These are phyloP conservation scores for Phalangium opilio DNA, from an alignment of 2,888 invertebrate genomes.

Conservation along the genomic window DNA sequence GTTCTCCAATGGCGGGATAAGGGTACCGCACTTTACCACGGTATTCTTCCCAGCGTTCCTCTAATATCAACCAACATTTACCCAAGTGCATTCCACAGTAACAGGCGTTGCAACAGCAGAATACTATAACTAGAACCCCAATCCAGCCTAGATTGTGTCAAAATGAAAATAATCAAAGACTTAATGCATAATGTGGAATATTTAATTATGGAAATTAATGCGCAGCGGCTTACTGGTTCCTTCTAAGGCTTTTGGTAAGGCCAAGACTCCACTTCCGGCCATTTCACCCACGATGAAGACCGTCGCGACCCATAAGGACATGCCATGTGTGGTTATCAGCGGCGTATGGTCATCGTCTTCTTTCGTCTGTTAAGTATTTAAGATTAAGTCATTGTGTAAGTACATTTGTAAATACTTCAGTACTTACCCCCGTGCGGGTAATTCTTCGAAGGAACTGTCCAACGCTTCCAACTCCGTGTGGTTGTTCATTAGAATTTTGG, in stretches of 20 bases:
- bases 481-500: too few species aligned
- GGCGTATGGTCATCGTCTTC: too few species aligned
- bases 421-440: too few species aligned
- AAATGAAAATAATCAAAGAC: background rate
- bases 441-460: too few species aligned
- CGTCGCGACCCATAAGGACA: slow-evolving; percentile 39
- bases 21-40: slow-evolving; percentile 49
- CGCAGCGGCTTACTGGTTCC: slow-evolving; percentile 46
- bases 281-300: slow-evolving; percentile 52
- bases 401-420: too few species aligned
- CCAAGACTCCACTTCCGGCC: slow-evolving; percentile 55
- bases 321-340: slow-evolving; percentile 22
- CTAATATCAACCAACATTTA: slow-evolving; percentile 63
- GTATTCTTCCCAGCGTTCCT: slow-evolving; percentile 44
- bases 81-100: slow-evolving; percentile 68
- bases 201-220: background rate
- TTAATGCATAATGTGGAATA: background rate
- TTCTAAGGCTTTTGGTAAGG: slow-evolving; percentile 46
- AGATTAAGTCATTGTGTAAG: too few species aligned
- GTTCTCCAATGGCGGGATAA: slow-evolving; percentile 64
- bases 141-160: slow-evolving; percentile 46
- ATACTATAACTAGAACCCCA: slow-evolving; percentile 43
- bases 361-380: too few species aligned
- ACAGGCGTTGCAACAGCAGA: slow-evolving; percentile 46
- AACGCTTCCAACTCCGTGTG: too few species aligned